phyloP scores from a whole-genome alignment of 2,113 vertebrate species.

The Irena cyanogastra region DNA sequence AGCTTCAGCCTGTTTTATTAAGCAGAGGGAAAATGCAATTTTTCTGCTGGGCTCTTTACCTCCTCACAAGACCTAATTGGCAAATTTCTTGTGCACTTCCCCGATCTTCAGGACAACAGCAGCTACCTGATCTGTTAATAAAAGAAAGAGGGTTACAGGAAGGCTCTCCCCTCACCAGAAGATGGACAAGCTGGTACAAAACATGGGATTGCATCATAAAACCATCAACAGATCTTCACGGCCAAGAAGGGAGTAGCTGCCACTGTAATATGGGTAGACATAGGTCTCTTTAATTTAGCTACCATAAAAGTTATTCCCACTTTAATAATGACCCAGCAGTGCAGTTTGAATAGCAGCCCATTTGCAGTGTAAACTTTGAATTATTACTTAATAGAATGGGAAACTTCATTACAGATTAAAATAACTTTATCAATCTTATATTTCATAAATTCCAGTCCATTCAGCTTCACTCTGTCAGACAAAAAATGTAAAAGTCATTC shows the following conservation, averaged over 20 bases:
- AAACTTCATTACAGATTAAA: neutral
- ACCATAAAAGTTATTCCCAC: neutral
- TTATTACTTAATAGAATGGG: neutral
- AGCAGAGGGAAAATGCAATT: neutral
- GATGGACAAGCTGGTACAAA: neutral
- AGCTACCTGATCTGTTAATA: neutral
- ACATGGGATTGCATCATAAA: neutral
- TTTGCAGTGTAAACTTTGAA: slow-evolving; percentile 4
- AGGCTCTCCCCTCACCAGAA: neutral
- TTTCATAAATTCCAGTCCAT: neutral
- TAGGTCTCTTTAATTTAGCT: neutral
- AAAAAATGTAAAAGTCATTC: neutral
- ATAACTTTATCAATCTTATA: neutral
- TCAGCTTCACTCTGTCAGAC: neutral
- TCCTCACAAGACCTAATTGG: neutral
- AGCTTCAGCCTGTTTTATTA: neutral
- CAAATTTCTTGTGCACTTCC: neutral
- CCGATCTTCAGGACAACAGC: neutral
- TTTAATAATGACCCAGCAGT: neutral
- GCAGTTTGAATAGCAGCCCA: neutral
- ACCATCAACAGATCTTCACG: neutral
- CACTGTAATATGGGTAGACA: neutral
- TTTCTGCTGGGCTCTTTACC: neutral
- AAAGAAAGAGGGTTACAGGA: neutral
- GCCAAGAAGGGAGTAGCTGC: neutral